phyloP scores from a whole-genome alignment of 35 echinoderm and acorn worm species.

The Lytechinus pictus region DNA sequence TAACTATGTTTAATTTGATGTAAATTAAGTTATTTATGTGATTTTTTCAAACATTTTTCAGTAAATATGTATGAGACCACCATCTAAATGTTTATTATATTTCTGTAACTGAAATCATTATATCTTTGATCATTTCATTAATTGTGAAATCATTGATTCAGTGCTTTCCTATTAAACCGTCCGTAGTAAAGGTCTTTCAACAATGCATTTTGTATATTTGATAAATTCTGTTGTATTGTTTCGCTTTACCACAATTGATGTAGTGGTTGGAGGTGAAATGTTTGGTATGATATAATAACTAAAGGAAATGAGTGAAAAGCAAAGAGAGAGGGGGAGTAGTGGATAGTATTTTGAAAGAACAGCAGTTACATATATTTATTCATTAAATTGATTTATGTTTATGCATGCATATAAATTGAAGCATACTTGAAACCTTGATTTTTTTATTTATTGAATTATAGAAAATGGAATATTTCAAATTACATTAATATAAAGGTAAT shows the following conservation, averaged over 20 bases:
- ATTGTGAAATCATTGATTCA: conserved; percentile 4
- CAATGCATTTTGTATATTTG: not conserved
- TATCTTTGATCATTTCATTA: not conserved
- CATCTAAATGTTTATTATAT: not conserved
- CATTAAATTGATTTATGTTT: too few species aligned
- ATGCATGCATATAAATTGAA: too few species aligned
- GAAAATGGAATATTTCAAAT: too few species aligned
- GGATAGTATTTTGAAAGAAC: too few species aligned
- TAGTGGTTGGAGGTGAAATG: too few species aligned
- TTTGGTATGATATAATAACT: too few species aligned
- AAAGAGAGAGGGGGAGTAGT: too few species aligned
- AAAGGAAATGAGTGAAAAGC: too few species aligned
- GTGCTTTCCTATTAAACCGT: conserved; percentile 5
- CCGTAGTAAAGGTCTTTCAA: not conserved
- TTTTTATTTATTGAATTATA: too few species aligned
- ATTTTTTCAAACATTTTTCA: not conserved
- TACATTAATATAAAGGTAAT: too few species aligned
- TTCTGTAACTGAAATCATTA: not conserved
- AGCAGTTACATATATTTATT: too few species aligned
- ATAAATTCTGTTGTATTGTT: not conserved
- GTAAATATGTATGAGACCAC: not conserved
- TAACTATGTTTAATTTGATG: not conserved
- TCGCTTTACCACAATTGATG: not conserved
- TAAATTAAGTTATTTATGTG: not conserved
- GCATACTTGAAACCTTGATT: too few species aligned